Evolutionary conservation across 2,888 invertebrate species (phyloP).

Genomic region (Harpalus rufipes): DNA sequence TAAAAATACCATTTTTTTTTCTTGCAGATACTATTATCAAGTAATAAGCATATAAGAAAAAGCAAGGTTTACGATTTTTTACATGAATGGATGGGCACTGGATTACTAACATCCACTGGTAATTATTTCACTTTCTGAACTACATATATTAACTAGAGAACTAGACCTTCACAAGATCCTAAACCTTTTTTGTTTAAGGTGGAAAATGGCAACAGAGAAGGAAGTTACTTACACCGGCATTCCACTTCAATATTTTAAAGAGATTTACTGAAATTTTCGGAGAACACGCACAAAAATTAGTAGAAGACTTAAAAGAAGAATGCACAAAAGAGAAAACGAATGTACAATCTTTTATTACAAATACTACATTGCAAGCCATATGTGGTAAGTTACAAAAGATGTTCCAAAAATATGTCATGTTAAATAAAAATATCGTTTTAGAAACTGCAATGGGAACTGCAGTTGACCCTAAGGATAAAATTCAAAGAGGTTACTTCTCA

Average conservation of each 20-base stretch:
- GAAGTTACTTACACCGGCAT: conserved; percentile 82
- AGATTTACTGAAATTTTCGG: conserved; percentile 74
- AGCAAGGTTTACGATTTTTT: conserved; percentile 73
- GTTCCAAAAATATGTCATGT: background rate
- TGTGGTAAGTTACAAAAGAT: conserved; percentile 79
- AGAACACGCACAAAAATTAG: conserved; percentile 71
- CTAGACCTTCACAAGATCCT: conserved; percentile 1
- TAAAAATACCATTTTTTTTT: background rate
- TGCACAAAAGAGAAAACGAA: conserved; percentile 74
- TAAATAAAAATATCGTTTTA: conserved; percentile 71
- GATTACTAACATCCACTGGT: conserved; percentile 75
- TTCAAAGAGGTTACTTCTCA: conserved; percentile 80
- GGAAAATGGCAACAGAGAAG: conserved; percentile 81
- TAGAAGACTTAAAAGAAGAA: conserved; percentile 69
- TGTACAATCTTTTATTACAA: conserved; percentile 80
- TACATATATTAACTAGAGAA: too few relatives aligned
- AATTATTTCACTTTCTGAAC: conserved; percentile 48
- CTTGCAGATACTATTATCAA: conserved; percentile 73
- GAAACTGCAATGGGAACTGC: conserved; percentile 86
- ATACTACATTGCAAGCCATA: conserved; percentile 83
- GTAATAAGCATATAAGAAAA: conserved; percentile 73
- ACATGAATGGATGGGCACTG: conserved; percentile 74
- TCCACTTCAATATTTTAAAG: conserved; percentile 82
- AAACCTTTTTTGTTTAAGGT: conserved; percentile 71
- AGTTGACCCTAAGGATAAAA: conserved; percentile 76